Evolutionary conservation across 2,888 invertebrate species (phyloP).

Genomic region (Caenorhabditis sp.): DNA sequence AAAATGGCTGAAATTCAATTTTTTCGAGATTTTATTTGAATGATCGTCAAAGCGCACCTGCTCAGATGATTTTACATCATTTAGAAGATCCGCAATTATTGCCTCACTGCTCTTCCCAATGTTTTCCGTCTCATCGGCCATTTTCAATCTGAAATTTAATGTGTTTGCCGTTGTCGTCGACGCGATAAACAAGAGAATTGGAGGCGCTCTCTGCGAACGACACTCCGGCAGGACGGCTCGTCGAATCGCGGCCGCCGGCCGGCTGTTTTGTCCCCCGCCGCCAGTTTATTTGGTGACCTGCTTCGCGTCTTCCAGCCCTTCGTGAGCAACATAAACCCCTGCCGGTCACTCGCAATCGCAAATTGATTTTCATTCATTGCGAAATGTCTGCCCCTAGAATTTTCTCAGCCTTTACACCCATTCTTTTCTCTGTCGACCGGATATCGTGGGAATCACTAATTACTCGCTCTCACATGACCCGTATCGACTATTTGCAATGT

Average conservation of each 20-base stretch:
- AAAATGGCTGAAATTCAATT: slow-evolving; percentile 36
- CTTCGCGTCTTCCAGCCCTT: slow-evolving; percentile 8
- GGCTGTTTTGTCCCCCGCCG: slow-evolving; percentile 3
- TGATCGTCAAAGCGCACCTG: slow-evolving; percentile 11
- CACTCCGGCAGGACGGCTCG: slow-evolving; percentile 31
- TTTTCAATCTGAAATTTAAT: background rate
- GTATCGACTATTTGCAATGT: slow-evolving; percentile 18
- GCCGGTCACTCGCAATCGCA: background rate
- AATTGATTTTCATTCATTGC: slow-evolving; percentile 1
- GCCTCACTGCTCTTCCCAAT: slow-evolving; percentile 23
- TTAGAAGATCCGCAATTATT: slow-evolving; percentile 49
- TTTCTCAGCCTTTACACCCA: background rate
- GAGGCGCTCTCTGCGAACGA: slow-evolving; percentile 17
- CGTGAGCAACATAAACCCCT: background rate
- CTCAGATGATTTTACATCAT: slow-evolving; percentile 43
- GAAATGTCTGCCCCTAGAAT: slow-evolving; percentile 6
- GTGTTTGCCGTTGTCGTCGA: background rate
- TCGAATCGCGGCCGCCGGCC: slow-evolving; percentile 19
- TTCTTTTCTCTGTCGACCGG: background rate
- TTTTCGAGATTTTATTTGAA: background rate
- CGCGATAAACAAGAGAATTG: slow-evolving; percentile 5
- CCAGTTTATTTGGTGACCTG: slow-evolving; percentile 14
- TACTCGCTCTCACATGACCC: slow-evolving; percentile 38
- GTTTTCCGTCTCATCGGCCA: background rate
- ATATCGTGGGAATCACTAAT: slow-evolving; percentile 38